Base-by-base conservation (phyloP, 1,140 invertebrate species). In the Dinoponera quadriceps region DNA sequence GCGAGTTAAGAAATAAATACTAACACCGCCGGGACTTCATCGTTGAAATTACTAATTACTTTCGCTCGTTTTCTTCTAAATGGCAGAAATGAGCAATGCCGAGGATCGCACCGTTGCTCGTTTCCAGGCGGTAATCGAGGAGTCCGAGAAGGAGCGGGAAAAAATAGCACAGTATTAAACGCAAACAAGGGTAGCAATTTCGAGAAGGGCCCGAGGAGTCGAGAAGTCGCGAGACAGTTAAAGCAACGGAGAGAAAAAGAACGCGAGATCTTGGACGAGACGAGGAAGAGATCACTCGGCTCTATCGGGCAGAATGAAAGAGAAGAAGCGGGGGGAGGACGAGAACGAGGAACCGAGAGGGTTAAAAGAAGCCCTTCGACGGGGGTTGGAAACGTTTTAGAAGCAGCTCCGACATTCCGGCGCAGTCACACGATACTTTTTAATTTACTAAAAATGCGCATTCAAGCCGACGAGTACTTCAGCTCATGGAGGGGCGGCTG, bases 391-490 rank as follows among this genome's bases (percentile, higher is more conserved):
- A 93, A 93, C 91, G 90, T 89, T 94, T 93, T 91, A 91, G 84
- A 91, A 89, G 84, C 84, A 88, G 88, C 85, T 82, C 90, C 88
- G 78, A 81, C 88, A 81, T 91, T 92, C 89, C 90, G 89, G 90
- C 90, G 85, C 92, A 93, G 91, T 94, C 91, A 92, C 91, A 93
- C 91, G 92, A 93, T 94, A 93, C 92, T 94, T 94, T 94, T 94
- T 94, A 94, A 94, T 94, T 94, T 93, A 93, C 90, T 93, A 93
- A 94, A 94, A 94, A 94, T 94, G 92, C 90, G 90, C 92, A 92
- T 94, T 94, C 93, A 91, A 92, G 85, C 86, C 88, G 88, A 91
- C 88, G 89, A 92, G 89, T 92, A 88, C 72, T 88, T 84, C 59
- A 88, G 72, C 38, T 82, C 49, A 9, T 57, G 54, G 82, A 90